A percentile compares a stretch with the other conserved stretches of the same genome.
Evolutionary conservation across 2,797 vertebrate genomes (phyloP).

Genomic region (Todus mexicanus): DNA sequence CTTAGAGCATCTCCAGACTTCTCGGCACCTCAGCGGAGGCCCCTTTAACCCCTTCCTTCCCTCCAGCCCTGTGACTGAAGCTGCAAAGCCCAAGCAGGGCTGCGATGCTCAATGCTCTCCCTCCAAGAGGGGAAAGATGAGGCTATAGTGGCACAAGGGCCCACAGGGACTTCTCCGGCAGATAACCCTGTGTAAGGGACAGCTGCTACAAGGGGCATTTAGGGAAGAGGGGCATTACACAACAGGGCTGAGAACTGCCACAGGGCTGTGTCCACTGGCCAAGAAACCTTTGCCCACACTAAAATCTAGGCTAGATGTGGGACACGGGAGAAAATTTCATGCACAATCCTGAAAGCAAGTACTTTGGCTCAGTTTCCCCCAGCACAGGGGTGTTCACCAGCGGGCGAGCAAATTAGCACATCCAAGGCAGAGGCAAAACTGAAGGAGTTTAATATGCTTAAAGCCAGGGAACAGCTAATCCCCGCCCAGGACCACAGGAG

Average conservation of each 20-base stretch:
- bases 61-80: background rate
- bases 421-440: conserved; percentile 43
- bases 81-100: background rate
- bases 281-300: background rate
- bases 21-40: background rate
- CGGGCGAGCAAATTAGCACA: conserved; percentile 25
- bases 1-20: conserved; percentile 53
- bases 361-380: background rate
- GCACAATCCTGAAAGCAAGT: background rate
- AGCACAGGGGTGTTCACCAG: background rate
- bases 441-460: conserved; percentile 54
- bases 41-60: conserved; percentile 57
- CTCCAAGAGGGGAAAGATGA: background rate
- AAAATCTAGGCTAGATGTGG: background rate
- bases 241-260: background rate
- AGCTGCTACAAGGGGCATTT: background rate
- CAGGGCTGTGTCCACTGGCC: background rate
- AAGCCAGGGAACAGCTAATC: conserved; percentile 47
- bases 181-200: background rate
- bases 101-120: background rate
- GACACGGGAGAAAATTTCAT: background rate
- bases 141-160: background rate
- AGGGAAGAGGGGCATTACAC: background rate
- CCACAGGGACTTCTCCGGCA: background rate
- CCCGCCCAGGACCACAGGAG: background rate